phyloP scores from a whole-genome alignment of 2,113 vertebrate genomes.

The Camelus dromedarius region DNA sequence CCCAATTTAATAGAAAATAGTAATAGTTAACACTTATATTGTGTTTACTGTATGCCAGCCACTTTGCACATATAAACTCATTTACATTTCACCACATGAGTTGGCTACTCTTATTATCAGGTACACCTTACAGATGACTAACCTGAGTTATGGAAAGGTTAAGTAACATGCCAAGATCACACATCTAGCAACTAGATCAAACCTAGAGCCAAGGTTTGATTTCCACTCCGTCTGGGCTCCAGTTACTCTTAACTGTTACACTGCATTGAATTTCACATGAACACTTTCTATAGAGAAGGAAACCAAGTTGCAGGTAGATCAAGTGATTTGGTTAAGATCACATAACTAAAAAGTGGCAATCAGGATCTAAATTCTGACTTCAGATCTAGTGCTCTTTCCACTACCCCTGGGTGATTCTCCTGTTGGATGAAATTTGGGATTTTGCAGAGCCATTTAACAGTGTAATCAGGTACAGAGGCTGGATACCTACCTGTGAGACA shows the following conservation, averaged over 20 bases:
- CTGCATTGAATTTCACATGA: neutral
- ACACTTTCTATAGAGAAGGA: neutral
- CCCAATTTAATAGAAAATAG: neutral
- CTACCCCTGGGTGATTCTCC: neutral
- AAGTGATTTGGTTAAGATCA: constrained; percentile 33
- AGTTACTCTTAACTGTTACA: neutral
- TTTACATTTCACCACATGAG: neutral
- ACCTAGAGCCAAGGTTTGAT: neutral
- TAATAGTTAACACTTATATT: neutral
- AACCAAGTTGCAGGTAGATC: neutral
- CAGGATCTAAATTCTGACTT: neutral
- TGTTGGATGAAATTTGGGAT: constrained; percentile 1
- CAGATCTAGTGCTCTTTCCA: neutral
- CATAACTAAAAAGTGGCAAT: neutral
- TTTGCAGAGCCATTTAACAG: constrained; percentile 9
- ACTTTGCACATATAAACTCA: neutral
- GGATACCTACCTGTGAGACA: neutral
- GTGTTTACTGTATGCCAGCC: neutral
- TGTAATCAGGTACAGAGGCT: neutral
- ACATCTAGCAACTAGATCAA: neutral
- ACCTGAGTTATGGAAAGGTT: neutral
- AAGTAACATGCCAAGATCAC: neutral
- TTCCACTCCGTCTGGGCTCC: neutral
- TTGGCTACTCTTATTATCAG: constrained; percentile 3
- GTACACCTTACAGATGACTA: neutral